Percentiles rank a stretch among this genome's conserved stretches.
These are phyloP conservation scores for Scarus forsteni DNA, from an alignment of 2,797 vertebrate species.

Conservation along the genomic window DNA sequence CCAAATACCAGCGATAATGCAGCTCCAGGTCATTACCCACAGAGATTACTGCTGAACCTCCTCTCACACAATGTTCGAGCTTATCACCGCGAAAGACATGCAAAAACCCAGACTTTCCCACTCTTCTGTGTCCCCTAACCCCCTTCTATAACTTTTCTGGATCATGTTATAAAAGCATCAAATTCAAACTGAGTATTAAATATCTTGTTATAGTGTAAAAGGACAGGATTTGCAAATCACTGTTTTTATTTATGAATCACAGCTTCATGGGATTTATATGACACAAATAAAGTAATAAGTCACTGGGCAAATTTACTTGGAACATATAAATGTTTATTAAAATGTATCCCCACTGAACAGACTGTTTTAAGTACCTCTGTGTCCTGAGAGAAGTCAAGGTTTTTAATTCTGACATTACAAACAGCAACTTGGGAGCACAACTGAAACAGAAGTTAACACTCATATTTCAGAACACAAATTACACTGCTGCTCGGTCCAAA, in stretches of 20 bases:
- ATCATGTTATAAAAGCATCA: too few relatives aligned
- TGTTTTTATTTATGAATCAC: too few relatives aligned
- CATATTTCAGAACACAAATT: neutral
- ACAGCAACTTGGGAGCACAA: neutral
- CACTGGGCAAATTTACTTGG: neutral
- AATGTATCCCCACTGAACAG: neutral
- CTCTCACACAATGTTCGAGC: neutral
- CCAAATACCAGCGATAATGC: constrained; percentile 18
- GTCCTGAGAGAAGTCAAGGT: neutral
- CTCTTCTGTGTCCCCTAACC: too few relatives aligned
- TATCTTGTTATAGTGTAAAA: too few relatives aligned
- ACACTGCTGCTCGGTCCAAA: neutral
- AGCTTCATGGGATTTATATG: too few relatives aligned
- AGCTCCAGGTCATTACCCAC: constrained; percentile 1
- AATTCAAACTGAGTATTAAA: too few relatives aligned
- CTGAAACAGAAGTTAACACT: neutral
- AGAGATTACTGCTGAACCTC: neutral
- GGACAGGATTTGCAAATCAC: too few relatives aligned
- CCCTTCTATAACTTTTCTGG: too few relatives aligned
- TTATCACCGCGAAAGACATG: neutral
- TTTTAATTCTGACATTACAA: neutral
- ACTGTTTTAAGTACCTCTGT: neutral
- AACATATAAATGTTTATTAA: neutral
- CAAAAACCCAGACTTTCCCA: neutral
- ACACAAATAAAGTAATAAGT: too few relatives aligned